Evolutionary conservation across 2,888 invertebrate species (phyloP), one percentile per base, ranked within the genome.

Genomic region (Sthenelais limicola): DNA sequence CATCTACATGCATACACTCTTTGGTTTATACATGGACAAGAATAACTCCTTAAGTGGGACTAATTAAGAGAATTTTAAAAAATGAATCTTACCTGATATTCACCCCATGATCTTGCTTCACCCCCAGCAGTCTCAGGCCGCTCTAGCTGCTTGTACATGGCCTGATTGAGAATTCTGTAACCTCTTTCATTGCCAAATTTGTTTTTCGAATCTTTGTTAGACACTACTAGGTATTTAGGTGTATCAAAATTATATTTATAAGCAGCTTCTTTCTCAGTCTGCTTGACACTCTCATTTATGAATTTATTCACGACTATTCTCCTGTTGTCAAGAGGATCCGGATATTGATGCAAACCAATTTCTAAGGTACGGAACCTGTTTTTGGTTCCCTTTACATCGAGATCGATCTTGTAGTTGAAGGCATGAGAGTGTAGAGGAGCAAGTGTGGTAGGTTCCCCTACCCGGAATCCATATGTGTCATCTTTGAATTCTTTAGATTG

Each of bases 171-270:
- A 5, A 86, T 71, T 26, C 82, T 70, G 73, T 82, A 83, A 0
- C 80, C 81, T 18, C 82, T 76, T 4, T 76, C 76, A 62, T 83
- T 77, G 0, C 82, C 83, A 62, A 76, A 78, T 4, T 76, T 62
- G 26, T 76, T 74, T 7, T 79, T 76, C 21, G 4, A 7, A 2
- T 68, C 72, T 1, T 78, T 43, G 74, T 81, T 82, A 24, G 79
- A 79, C 49, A 85, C 75, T 5, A 84, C 66, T 15, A 83, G 78
- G 67, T 83, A 79, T 72, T 84, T 84, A 1, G 86, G 85, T 0
- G 78, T 77, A 35, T 80, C 74, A 71, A 85, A 84, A 71, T 84
- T 79, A 74, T 80, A 83, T 28, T 76, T 76, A 68, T 80, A 80
- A 0, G 72, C 73, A 3, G 84, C 84, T 4, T 81, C 78, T 15